Evolutionary conservation across 2,888 invertebrate genomes (phyloP).

Genomic region (Melanostoma mellinum): DNA sequence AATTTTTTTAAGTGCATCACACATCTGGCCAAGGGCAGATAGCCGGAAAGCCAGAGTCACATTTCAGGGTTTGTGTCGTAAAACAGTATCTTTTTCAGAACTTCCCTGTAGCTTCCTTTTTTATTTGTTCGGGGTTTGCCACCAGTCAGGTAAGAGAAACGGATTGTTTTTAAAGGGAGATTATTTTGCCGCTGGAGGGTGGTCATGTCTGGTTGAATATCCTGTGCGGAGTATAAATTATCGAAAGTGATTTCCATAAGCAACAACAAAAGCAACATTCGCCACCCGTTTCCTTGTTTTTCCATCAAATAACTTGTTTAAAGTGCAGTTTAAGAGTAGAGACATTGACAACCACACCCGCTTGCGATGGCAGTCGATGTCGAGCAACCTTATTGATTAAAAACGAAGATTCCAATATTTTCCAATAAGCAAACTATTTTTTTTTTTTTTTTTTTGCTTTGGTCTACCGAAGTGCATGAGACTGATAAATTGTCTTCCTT

Average conservation of each 20-base stretch:
- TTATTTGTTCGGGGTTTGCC: conserved; percentile 18
- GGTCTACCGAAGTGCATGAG: conserved; percentile 26
- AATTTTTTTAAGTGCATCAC: conserved; percentile 29
- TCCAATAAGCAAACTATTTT: conserved; percentile 36
- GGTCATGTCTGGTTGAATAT: conserved; percentile 55
- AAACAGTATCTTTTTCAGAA: conserved; percentile 39
- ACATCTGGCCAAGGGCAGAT: conserved; percentile 40
- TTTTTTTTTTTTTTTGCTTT: conserved; percentile 9
- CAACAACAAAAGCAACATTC: conserved; percentile 35
- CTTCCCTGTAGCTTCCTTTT: conserved; percentile 45
- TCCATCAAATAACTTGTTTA: conserved; percentile 3
- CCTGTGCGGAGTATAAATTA: conserved; percentile 64
- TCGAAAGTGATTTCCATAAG: conserved; percentile 64
- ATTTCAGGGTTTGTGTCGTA: conserved; percentile 51
- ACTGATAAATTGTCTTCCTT: conserved; percentile 52
- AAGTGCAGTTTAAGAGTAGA: conserved; percentile 36
- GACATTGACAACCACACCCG: background rate
- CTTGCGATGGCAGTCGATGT: background rate
- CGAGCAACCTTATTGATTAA: conserved; percentile 37
- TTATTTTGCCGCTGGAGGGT: conserved; percentile 2
- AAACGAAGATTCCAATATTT: conserved; percentile 42
- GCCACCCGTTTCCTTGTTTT: conserved; percentile 11
- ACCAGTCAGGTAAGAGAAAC: conserved; percentile 40
- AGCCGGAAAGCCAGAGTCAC: conserved; percentile 42
- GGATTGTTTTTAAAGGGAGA: conserved; percentile 34